phyloP scores from a whole-genome alignment of 2,113 vertebrate genomes.

The Callopanchax toddi region DNA sequence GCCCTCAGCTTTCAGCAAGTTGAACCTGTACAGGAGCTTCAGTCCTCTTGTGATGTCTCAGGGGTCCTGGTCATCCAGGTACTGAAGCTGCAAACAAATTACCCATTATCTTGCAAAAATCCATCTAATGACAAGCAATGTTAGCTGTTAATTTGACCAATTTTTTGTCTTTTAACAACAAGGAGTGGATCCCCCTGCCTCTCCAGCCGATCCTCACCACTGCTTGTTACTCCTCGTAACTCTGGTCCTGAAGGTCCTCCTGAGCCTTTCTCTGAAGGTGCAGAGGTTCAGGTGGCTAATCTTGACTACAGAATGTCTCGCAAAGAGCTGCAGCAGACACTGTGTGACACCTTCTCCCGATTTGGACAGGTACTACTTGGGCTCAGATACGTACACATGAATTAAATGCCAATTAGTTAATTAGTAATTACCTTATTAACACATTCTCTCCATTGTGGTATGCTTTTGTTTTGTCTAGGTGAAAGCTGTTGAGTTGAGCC shows the following conservation, averaged over 20 bases:
- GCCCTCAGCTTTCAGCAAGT: conserved; percentile 94
- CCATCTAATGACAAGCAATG: neutral
- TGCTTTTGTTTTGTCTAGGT: conserved; percentile 57
- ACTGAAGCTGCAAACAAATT: conserved; percentile 22
- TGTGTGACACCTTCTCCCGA: conserved; percentile 87
- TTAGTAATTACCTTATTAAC: too few relatives aligned
- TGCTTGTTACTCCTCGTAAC: conserved; percentile 73
- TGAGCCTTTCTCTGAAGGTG: conserved; percentile 90
- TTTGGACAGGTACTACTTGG: conserved; percentile 86
- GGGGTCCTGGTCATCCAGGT: conserved; percentile 93
- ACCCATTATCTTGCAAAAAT: accelerated
- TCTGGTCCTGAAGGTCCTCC: conserved; percentile 65
- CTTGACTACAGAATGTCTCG: conserved; percentile 95
- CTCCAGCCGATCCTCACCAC: conserved; percentile 89
- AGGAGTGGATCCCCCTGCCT: conserved; percentile 90
- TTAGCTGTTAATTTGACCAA: neutral
- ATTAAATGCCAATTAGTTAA: too few relatives aligned
- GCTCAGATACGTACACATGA: neutral
- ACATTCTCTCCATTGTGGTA: too few relatives aligned
- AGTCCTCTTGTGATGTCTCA: conserved; percentile 86
- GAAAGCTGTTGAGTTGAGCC: conserved; percentile 88
- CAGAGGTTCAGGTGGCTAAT: conserved; percentile 91
- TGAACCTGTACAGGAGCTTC: conserved; percentile 86
- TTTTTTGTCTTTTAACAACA: neutral
- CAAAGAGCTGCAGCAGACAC: conserved; percentile 90